phyloP scores from a whole-genome alignment of 2,888 invertebrate species.

The Macrosiphum euphorbiae region DNA sequence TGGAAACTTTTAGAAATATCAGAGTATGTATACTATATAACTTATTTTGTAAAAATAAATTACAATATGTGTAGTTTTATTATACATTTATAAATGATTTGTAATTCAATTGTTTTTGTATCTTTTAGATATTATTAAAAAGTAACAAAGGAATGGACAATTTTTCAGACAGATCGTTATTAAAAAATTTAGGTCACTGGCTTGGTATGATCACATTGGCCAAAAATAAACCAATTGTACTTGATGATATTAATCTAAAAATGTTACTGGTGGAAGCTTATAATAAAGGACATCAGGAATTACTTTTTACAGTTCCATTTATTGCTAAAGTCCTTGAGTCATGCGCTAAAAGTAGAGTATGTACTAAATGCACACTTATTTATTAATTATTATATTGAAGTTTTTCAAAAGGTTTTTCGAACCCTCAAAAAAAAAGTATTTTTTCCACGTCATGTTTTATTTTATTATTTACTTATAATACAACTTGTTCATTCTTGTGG shows the following conservation, averaged over 20 bases:
- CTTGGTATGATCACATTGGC: conserved; percentile 96
- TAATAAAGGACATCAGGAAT: conserved; percentile 96
- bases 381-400: background rate
- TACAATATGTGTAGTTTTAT: background rate
- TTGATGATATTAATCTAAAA: conserved; percentile 93
- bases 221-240: conserved; percentile 88
- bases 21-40: conserved; percentile 75
- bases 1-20: conserved; percentile 96
- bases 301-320: conserved; percentile 98
- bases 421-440: background rate
- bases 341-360: conserved; percentile 91
- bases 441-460: background rate
- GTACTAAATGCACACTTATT: background rate
- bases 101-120: conserved; percentile 68
- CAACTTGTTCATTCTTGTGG: background rate
- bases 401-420: background rate
- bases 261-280: conserved; percentile 96
- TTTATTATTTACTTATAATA: background rate
- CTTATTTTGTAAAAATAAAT: background rate
- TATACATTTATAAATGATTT: background rate
- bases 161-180: conserved; percentile 96
- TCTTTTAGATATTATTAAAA: conserved; percentile 79
- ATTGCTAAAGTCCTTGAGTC: conserved; percentile 98
- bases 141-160: conserved; percentile 99
- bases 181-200: conserved; percentile 99